phyloP scores from a whole-genome alignment of 2,888 invertebrate genomes.

The Glyphotaelius pellucidus region DNA sequence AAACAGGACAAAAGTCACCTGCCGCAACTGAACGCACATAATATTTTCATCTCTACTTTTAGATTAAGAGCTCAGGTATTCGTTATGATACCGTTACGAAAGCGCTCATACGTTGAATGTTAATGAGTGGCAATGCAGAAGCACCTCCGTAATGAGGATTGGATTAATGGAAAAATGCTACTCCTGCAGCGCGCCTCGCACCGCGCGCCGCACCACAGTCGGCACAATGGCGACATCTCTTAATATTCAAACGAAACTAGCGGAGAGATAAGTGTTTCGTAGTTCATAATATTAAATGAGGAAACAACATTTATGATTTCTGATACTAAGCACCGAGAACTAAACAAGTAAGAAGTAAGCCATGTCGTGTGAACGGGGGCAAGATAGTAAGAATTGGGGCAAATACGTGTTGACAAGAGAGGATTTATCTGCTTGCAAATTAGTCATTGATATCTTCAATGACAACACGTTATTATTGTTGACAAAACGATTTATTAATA shows the following conservation, averaged over 20 bases:
- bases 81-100: not conserved
- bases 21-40: not conserved
- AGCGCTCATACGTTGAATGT: not conserved
- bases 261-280: not conserved
- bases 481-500: not conserved
- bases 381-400: conserved; percentile 25
- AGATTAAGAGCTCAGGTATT: not conserved
- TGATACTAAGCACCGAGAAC: not conserved
- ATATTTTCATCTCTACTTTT: not conserved
- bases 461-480: not conserved
- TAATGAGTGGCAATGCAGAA: not conserved
- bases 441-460: not conserved
- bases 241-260: not conserved
- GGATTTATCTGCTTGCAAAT: conserved; percentile 5
- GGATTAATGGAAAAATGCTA: not conserved
- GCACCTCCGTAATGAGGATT: not conserved
- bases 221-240: not conserved
- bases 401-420: conserved; percentile 20
- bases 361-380: conserved; percentile 22
- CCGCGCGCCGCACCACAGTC: not conserved
- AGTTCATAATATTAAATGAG: not conserved
- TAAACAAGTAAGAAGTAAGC: not conserved
- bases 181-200: not conserved
- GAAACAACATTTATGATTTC: conserved; percentile 11
- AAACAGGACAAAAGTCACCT: no score